Conservation (phyloP, 1,140 invertebrate genomes). For the Drosophila rufa region DNA sequence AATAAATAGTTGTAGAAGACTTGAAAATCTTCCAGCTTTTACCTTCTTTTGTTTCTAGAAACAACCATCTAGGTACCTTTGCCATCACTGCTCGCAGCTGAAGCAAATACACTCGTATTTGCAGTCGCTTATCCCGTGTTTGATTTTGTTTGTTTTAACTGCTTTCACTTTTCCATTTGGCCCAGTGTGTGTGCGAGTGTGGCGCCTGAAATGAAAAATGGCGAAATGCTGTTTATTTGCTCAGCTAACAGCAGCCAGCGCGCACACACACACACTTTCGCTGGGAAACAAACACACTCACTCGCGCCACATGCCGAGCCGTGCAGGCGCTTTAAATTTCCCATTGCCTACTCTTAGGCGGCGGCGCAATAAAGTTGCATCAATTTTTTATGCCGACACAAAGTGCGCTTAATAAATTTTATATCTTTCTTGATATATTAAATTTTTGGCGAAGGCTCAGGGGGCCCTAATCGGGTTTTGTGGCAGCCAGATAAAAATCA, state of each 20-base stretch:
- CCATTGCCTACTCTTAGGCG: constrained; percentile 34
- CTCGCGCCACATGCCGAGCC: background rate
- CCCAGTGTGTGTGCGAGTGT: constrained; percentile 9
- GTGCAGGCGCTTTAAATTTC: constrained; percentile 32
- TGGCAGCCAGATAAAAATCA: constrained; percentile 20
- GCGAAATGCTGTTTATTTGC: constrained; percentile 72
- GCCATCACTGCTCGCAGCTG: constrained; percentile 5
- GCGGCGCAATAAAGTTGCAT: constrained; percentile 55
- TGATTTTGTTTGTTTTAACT: constrained; percentile 79
- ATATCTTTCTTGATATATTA: constrained; percentile 71
- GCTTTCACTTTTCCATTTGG: constrained; percentile 77
- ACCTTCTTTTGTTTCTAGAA: too few relatives aligned
- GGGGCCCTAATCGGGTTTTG: constrained; percentile 13
- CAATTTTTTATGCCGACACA: constrained; percentile 40
- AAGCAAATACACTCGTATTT: constrained; percentile 34
- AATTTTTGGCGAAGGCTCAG: constrained; percentile 1
- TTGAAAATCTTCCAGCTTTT: background rate
- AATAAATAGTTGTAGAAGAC: too few relatives aligned
- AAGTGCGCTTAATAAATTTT: constrained; percentile 65
- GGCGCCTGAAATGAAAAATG: constrained; percentile 71
- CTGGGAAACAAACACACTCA: background rate
- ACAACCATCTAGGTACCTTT: background rate
- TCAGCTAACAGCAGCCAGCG: constrained; percentile 60
- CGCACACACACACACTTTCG: constrained; percentile 1
- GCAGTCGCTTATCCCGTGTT: constrained; percentile 63